Evolutionary conservation across 2,113 vertebrate genomes (phyloP).

Genomic region (Enhydra lutris): DNA sequence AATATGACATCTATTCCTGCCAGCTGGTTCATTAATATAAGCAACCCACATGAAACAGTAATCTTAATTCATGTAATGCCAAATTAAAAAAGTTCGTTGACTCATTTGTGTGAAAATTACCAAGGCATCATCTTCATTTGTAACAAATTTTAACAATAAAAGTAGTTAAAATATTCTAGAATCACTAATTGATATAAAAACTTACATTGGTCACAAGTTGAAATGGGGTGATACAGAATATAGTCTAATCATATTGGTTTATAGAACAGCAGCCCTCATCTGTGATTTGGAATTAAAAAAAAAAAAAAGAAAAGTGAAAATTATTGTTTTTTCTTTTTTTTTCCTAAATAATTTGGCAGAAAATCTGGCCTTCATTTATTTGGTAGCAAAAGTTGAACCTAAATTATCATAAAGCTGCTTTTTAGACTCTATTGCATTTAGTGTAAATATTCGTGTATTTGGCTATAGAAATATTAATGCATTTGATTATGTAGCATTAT

Average conservation of each 20-base stretch:
- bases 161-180: not conserved
- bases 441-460: not conserved
- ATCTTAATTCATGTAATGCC: not conserved
- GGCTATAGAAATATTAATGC: not conserved
- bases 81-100: not conserved
- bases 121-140: not conserved
- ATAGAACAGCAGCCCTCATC: not conserved
- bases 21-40: not conserved
- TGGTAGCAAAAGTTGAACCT: not conserved
- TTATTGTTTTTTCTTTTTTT: not conserved
- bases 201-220: not conserved
- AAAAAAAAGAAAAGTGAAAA: not conserved
- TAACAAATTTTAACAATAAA: not conserved
- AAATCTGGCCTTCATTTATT: not conserved
- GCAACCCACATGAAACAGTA: not conserved
- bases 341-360: not conserved
- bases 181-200: not conserved
- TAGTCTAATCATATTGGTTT: not conserved
- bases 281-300: not conserved
- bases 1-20: not conserved
- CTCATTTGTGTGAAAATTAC: not conserved
- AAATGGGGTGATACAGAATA: not conserved
- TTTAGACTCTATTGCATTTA: not conserved
- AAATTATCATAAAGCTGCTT: not conserved
- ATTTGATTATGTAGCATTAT: not conserved